These are phyloP conservation scores for Tretioscincus oriximinensis DNA, from an alignment of 2,113 vertebrate genomes.

Conservation along the genomic window DNA sequence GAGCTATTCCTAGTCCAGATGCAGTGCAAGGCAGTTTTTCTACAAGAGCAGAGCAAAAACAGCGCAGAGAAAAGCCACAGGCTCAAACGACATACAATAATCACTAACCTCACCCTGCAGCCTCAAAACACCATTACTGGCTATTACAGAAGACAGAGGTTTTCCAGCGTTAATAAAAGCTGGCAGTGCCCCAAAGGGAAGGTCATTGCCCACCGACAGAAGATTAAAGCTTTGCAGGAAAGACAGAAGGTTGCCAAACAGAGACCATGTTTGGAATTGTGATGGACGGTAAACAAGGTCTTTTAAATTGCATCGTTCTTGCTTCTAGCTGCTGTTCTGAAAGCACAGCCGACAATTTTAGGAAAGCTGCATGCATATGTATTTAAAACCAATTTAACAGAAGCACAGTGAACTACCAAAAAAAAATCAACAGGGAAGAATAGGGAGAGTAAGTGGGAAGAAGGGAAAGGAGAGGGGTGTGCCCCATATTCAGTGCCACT, in stretches of 20 bases:
- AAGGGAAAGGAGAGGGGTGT: no score
- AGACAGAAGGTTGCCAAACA: not conserved
- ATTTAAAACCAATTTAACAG: not conserved
- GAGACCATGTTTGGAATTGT: not conserved
- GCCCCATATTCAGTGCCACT: no score
- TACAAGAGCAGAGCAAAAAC: constrained; percentile 11
- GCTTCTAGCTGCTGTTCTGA: not conserved
- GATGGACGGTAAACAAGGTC: no score
- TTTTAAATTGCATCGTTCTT: no score
- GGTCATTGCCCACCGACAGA: not conserved
- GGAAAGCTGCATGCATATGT: not conserved
- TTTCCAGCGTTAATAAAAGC: not conserved
- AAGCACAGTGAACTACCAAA: not conserved
- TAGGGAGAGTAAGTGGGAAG: no score
- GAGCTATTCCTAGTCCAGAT: not conserved
- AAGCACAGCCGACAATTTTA: not conserved
- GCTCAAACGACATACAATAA: constrained; percentile 25
- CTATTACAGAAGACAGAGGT: not conserved
- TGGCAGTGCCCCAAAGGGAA: not conserved
- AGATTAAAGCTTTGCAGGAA: not conserved
- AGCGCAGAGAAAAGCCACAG: not conserved
- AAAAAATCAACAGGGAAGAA: not conserved
- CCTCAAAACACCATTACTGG: not conserved
- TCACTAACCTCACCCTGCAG: not conserved
- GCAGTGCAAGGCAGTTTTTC: not conserved